Evolutionary conservation across 2,113 vertebrate species (phyloP).

Genomic region (Urocolius indicus): DNA sequence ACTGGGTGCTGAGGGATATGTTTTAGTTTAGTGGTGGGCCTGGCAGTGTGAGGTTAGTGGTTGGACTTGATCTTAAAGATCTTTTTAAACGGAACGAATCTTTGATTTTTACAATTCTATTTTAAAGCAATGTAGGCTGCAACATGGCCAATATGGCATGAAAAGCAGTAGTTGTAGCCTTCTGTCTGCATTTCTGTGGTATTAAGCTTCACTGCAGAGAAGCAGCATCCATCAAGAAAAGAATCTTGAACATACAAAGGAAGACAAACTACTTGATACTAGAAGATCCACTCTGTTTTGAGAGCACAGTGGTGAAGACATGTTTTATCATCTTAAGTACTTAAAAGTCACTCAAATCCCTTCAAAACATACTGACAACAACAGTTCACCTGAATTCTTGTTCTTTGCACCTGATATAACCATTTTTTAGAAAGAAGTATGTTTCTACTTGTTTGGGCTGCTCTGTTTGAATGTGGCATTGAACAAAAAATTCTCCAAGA

Average conservation of each 20-base stretch:
- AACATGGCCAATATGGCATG: background rate
- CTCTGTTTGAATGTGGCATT: background rate
- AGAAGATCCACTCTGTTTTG: no score
- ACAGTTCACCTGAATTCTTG: background rate
- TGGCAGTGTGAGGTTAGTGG: no score
- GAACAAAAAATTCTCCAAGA: background rate
- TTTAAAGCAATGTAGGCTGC: background rate
- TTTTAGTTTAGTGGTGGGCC: no score
- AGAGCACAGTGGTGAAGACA: no score
- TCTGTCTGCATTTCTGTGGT: background rate
- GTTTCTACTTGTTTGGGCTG: background rate
- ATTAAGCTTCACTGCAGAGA: background rate
- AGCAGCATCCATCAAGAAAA: background rate
- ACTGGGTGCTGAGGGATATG: background rate
- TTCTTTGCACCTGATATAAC: background rate
- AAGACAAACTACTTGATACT: no score
- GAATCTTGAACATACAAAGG: background rate
- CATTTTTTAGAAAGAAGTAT: background rate
- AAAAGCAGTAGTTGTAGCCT: background rate
- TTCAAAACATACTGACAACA: no score
- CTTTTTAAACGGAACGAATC: no score
- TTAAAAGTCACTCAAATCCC: no score
- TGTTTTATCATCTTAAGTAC: no score
- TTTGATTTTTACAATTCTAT: no score
- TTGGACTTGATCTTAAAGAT: no score